phyloP scores from a whole-genome alignment of 2,113 vertebrate species.

The Nyctereutes procyonoides region DNA sequence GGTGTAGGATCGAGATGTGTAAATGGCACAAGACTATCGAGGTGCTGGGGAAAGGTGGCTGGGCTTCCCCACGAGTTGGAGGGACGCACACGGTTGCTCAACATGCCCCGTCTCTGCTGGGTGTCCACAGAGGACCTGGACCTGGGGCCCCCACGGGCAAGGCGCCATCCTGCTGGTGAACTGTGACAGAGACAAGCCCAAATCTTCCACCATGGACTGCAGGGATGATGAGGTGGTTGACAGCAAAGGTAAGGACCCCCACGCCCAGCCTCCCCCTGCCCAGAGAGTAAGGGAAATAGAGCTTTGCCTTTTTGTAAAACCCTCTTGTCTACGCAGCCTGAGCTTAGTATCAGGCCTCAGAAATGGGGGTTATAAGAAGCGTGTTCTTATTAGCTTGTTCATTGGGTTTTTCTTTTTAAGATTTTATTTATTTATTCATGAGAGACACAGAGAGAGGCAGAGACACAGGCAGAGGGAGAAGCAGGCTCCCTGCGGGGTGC shows the following conservation, averaged over 20 bases:
- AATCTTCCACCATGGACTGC: neutral
- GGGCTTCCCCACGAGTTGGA: neutral
- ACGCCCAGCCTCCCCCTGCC: neutral
- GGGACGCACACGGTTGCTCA: neutral
- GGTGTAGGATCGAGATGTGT: neutral
- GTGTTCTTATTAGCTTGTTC: accelerated
- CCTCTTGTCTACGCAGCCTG: accelerated
- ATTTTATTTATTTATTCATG: too few species aligned
- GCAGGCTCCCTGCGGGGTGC: too few species aligned
- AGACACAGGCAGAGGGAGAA: too few species aligned
- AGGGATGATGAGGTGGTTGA: neutral
- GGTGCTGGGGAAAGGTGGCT: accelerated
- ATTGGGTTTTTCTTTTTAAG: neutral
- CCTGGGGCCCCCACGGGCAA: slow-evolving; percentile 92
- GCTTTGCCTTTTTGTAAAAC: accelerated
- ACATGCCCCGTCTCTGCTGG: accelerated
- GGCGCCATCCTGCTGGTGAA: slow-evolving; percentile 96
- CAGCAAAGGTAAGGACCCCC: slow-evolving; percentile 59
- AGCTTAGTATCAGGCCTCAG: neutral
- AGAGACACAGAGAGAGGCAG: too few species aligned
- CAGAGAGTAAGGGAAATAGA: accelerated
- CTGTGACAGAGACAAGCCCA: slow-evolving; percentile 90
- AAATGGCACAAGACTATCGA: accelerated
- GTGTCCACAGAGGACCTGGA: slow-evolving; percentile 90
- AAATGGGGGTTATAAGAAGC: neutral